phyloP scores from a whole-genome alignment of 1,140 invertebrate species.

The Polypedilum pembai region DNA sequence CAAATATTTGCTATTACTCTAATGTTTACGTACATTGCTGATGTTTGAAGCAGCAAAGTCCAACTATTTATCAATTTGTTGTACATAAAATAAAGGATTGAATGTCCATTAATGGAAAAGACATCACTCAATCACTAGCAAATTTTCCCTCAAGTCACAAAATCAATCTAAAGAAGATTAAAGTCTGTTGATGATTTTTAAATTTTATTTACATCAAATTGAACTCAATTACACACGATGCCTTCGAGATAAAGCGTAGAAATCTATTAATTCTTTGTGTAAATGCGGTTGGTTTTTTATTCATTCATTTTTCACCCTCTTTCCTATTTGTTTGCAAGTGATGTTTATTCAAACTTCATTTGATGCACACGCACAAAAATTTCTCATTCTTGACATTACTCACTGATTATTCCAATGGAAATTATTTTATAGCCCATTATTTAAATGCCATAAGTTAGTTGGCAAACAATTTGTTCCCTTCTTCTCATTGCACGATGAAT shows the following conservation, averaged over 20 bases:
- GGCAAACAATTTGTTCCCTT: background rate
- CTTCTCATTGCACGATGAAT: background rate
- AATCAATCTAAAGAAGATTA: no score
- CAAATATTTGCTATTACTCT: slow-evolving; percentile 2
- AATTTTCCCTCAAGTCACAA: no score
- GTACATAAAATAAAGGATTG: no score
- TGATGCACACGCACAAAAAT: background rate
- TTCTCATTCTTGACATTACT: background rate
- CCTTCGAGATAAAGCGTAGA: slow-evolving; percentile 8
- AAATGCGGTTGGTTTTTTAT: slow-evolving; percentile 21
- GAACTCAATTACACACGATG: slow-evolving; percentile 7
- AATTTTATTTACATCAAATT: slow-evolving; percentile 1
- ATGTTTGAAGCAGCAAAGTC: background rate
- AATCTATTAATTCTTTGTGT: slow-evolving; percentile 9
- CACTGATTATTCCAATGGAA: background rate
- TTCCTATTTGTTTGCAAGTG: background rate
- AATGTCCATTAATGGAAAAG: no score
- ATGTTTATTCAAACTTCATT: background rate
- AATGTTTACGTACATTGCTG: background rate
- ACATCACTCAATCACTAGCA: no score
- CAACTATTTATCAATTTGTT: background rate
- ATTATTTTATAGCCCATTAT: slow-evolving; percentile 24
- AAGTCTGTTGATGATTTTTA: no score
- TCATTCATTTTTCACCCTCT: slow-evolving; percentile 5
- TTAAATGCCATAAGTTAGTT: slow-evolving; percentile 26